Conservation (phyloP, 2,113 vertebrate species). For the Danionella cerebrum region DNA sequence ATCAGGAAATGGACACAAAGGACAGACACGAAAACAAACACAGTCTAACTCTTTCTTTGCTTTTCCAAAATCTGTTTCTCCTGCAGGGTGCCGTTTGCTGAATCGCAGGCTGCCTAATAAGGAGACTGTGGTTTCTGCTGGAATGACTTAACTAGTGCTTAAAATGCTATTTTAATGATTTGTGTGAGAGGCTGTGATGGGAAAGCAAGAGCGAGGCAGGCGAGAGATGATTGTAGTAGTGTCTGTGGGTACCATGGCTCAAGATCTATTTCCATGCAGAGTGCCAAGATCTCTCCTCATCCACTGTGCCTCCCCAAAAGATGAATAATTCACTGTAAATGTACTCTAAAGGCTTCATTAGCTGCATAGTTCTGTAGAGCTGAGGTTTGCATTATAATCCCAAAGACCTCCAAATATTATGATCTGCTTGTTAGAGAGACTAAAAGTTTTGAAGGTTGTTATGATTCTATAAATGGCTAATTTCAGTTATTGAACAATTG, state of each 20-base stretch:
- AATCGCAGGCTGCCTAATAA: conserved; percentile 42
- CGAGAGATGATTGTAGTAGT: background rate
- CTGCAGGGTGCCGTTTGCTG: conserved; percentile 23
- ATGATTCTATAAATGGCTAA: no score
- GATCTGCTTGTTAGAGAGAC: background rate
- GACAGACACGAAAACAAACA: conserved; percentile 59
- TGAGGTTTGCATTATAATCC: background rate
- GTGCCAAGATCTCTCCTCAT: conserved; percentile 7
- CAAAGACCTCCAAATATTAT: background rate
- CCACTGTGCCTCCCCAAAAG: background rate
- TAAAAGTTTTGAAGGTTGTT: no score
- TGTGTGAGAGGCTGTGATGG: conserved; percentile 14
- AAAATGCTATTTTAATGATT: conserved; percentile 45
- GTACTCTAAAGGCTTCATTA: background rate
- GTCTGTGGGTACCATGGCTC: conserved; percentile 19
- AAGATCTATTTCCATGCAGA: conserved; percentile 1
- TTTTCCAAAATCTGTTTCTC: conserved; percentile 29
- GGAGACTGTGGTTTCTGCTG: conserved; percentile 56
- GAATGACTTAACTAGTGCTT: conserved; percentile 55
- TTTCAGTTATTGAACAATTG: no score
- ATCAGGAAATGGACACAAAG: background rate
- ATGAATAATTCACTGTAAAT: conserved; percentile 2
- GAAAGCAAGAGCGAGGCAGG: background rate
- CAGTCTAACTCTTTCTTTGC: conserved; percentile 45
- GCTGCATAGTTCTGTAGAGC: background rate